Evolutionary conservation across 2,888 invertebrate species (phyloP).

Genomic region (Lucinisca nassula): DNA sequence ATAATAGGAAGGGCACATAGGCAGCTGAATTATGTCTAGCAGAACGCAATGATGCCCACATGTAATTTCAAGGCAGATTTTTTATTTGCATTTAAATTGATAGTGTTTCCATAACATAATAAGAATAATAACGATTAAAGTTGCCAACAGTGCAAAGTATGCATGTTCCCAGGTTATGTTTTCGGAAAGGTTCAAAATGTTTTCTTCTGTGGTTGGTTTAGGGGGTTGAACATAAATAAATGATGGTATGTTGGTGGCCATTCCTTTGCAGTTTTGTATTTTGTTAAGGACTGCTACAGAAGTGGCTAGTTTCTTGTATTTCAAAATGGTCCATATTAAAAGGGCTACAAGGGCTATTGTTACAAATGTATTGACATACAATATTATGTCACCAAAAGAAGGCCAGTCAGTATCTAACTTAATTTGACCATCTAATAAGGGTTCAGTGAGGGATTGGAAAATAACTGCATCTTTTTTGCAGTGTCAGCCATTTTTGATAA

Average conservation of each 20-base stretch:
- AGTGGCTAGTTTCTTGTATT: constrained; percentile 15
- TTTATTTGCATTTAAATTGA: background rate
- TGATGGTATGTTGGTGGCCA: constrained; percentile 26
- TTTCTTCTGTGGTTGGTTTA: background rate
- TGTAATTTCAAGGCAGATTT: background rate
- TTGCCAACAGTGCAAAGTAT: background rate
- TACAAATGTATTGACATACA: background rate
- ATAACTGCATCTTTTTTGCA: constrained; percentile 47
- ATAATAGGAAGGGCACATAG: background rate
- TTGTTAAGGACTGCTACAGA: background rate
- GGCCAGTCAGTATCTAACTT: constrained; percentile 31
- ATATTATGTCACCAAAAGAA: background rate
- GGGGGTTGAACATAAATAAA: constrained; percentile 14
- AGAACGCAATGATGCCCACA: background rate
- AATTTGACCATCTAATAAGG: constrained; percentile 43
- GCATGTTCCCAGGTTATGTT: constrained; percentile 38
- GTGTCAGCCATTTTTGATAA: constrained; percentile 50
- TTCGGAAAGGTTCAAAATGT: background rate
- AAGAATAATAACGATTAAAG: background rate
- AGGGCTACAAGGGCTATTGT: background rate
- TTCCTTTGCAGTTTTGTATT: background rate
- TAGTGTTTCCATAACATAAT: background rate
- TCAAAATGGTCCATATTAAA: constrained; percentile 16
- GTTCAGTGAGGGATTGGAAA: constrained; percentile 52
- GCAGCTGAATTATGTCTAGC: background rate